phyloP scores from a whole-genome alignment of 1,140 invertebrate genomes.

The Bombus waltoni region DNA sequence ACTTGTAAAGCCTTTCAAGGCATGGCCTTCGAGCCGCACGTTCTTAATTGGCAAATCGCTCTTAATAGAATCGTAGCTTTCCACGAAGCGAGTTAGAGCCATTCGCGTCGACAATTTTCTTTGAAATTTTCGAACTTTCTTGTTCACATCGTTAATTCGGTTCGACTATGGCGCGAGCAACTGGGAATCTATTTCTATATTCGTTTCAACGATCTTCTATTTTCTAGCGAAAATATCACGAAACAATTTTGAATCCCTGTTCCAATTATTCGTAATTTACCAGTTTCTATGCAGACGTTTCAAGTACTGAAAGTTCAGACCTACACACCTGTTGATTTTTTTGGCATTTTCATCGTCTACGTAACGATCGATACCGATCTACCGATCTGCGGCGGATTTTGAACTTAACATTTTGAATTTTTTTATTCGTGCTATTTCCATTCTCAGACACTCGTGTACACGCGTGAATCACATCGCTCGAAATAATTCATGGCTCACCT shows the following conservation, averaged over 20 bases:
- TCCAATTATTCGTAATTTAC: too few species aligned
- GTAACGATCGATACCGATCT: too few species aligned
- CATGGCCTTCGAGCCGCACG: constrained; percentile 35
- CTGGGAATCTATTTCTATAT: not conserved
- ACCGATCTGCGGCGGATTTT: too few species aligned
- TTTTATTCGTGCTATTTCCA: not conserved
- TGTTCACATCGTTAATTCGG: not conserved
- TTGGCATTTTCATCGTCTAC: not conserved
- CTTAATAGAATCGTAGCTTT: constrained; percentile 37
- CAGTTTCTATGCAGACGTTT: too few species aligned
- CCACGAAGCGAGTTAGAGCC: not conserved
- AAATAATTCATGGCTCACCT: constrained; percentile 17
- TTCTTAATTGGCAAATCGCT: constrained; percentile 46
- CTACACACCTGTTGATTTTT: not conserved
- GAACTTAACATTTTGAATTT: too few species aligned
- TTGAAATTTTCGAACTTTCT: not conserved
- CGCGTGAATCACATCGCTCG: not conserved
- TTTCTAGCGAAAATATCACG: too few species aligned
- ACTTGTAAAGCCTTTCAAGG: constrained; percentile 55
- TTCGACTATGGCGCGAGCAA: not conserved
- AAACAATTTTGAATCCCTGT: too few species aligned
- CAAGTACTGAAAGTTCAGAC: too few species aligned
- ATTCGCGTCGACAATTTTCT: not conserved
- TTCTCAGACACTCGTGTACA: not conserved
- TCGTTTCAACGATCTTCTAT: too few species aligned